These are phyloP conservation scores for Indicator maculatus DNA, from an alignment of 2,113 vertebrate genomes.

Conservation along the genomic window DNA sequence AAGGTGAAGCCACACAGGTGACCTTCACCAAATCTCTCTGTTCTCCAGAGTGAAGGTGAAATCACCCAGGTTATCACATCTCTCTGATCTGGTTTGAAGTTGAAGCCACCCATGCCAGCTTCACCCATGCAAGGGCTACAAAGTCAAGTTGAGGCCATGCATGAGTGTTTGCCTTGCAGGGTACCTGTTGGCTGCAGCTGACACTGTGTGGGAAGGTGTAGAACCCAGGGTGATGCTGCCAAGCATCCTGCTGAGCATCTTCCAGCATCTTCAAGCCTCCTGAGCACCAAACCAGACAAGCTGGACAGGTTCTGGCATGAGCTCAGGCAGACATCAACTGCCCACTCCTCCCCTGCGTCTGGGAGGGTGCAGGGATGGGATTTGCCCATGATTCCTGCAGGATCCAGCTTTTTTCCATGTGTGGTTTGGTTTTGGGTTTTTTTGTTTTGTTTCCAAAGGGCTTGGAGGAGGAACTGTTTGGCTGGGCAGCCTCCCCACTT, in stretches of 20 bases:
- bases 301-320: neutral
- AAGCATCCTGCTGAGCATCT: neutral
- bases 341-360: neutral
- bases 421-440: neutral
- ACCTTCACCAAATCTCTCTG: too few relatives aligned
- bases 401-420: neutral
- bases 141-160: neutral
- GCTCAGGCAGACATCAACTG: neutral
- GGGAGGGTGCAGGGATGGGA: fast-evolving
- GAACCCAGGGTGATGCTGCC: neutral
- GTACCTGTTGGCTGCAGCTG: fast-evolving
- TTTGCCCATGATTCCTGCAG: neutral
- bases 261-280: neutral
- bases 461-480: neutral
- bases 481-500: neutral
- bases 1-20: neutral
- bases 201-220: neutral
- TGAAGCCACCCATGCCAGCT: neutral
- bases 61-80: too few relatives aligned
- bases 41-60: too few relatives aligned
- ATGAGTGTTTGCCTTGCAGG: neutral
- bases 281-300: neutral
- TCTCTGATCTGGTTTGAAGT: fast-evolving
- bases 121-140: neutral
- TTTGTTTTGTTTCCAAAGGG: neutral